Evolutionary conservation across 2,113 vertebrate species (phyloP).

Genomic region (Tragelaphus buxtoni): DNA sequence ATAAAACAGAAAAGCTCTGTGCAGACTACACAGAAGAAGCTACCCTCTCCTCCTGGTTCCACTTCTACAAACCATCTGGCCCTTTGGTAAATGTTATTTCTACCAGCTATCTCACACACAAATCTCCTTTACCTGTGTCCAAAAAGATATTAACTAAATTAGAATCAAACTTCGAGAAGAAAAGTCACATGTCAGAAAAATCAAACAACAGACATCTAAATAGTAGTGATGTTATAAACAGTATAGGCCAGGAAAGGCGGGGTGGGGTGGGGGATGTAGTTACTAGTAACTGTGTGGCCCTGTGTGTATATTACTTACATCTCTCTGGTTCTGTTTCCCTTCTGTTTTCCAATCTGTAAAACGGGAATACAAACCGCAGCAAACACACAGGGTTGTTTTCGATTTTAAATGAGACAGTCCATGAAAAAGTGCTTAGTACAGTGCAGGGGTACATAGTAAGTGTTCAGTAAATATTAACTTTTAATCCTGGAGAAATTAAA

Average conservation of each 20-base stretch:
- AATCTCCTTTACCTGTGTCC: not conserved
- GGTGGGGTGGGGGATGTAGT: fast-evolving
- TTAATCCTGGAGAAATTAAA: not conserved
- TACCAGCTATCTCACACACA: not conserved
- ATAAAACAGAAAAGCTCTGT: not conserved
- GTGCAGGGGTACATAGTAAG: not conserved
- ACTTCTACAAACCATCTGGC: not conserved
- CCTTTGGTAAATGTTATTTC: not conserved
- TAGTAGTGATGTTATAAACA: not conserved
- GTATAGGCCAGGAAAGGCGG: not conserved
- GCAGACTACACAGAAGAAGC: not conserved
- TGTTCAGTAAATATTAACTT: not conserved
- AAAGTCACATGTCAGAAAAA: slow-evolving; percentile 1
- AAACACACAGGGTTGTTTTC: not conserved
- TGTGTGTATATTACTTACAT: not conserved
- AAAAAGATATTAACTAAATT: not conserved
- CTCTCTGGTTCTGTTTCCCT: not conserved
- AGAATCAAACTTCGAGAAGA: slow-evolving; percentile 12
- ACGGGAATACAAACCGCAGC: not conserved
- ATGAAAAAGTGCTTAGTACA: not conserved
- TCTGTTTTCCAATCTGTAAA: slow-evolving; percentile 1
- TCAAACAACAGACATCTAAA: not conserved
- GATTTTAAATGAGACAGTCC: not conserved
- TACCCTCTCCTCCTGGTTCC: not conserved
- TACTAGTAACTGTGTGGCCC: not conserved